Evolutionary conservation across 1,140 invertebrate genomes (phyloP), one percentile per base, ranked within the genome.

Genomic region (Zaprionus inermis): DNA sequence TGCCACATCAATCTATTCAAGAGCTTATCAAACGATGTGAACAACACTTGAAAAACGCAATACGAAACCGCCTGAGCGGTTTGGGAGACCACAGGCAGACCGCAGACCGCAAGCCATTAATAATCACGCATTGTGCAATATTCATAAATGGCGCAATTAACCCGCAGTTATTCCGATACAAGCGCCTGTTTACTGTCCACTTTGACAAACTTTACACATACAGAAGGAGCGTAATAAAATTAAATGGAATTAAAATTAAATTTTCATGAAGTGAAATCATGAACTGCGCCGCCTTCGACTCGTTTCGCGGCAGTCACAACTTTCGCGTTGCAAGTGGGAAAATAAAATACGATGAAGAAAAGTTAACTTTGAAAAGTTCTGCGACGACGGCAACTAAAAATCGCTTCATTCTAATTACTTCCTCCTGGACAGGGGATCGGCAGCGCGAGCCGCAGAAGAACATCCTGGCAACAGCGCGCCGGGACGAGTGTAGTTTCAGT

Each of bases 341-440:
- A 18, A 10, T 38, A 63, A 68, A 70, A 54, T 36, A 28, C 57
- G 59, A 73, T 58, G 72, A 68, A 52, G 61, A 38, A 58, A 64
- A 41, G 49, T 44, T 69, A 58, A 56, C 38, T 76, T 76, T 34
- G 18, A 36, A 38, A 72, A 72, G 30, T 76, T 77, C 71, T 61
- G 56, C 66, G 38, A 52, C 41, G 57, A 49, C 41, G 52, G 71
- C 77, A 83, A 83, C 84, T 88, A 75, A 89, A 89, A 89, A 89
- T 81, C 85, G 84, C 80, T 89, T 89, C 85, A 89, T 89, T 90
- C 86, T 86, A 90, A 90, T 86, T 85, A 90, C 86, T 90, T 86
- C 86, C 86, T 78, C 54, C 72, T 70, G 66, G 60, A 69, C 44
- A 22, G 70, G 54, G 64, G 14, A 44, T 32, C 24, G 1, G 28